phyloP scores from a whole-genome alignment of 2,113 vertebrate genomes.

The Eupsittula cactorum region DNA sequence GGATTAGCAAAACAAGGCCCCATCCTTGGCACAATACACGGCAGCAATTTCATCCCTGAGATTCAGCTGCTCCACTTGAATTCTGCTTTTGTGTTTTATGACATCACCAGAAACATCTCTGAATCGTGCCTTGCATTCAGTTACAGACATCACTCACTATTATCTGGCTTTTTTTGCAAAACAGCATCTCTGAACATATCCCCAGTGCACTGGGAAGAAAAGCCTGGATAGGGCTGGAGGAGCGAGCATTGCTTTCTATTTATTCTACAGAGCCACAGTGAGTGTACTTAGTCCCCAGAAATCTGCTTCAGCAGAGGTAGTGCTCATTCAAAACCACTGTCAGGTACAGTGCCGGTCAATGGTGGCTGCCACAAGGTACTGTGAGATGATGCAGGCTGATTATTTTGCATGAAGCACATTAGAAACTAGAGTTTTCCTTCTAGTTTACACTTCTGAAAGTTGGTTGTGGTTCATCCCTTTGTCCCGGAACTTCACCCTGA shows the following conservation, averaged over 20 bases:
- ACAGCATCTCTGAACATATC: neutral
- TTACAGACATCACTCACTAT: neutral
- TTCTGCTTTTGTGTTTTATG: constrained; percentile 14
- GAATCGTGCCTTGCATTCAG: neutral
- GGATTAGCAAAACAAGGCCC: neutral
- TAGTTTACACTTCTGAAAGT: neutral
- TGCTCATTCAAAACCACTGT: neutral
- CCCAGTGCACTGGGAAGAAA: neutral
- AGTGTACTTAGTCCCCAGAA: neutral
- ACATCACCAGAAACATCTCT: neutral
- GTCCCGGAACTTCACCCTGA: neutral
- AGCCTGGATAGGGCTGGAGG: neutral
- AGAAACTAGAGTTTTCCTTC: neutral
- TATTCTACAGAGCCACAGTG: neutral
- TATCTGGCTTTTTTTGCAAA: neutral
- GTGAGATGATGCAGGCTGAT: neutral
- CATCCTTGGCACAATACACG: neutral
- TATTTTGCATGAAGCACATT: neutral
- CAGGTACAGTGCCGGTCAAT: rapidly evolving
- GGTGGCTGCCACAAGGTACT: neutral
- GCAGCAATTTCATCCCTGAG: neutral
- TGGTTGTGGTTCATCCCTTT: neutral
- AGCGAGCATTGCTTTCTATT: neutral
- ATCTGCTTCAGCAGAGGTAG: neutral
- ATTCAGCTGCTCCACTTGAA: neutral